Evolutionary conservation across 2,797 vertebrate species (phyloP), one percentile per base, ranked within the genome.

Genomic region (Hydrophis major): DNA sequence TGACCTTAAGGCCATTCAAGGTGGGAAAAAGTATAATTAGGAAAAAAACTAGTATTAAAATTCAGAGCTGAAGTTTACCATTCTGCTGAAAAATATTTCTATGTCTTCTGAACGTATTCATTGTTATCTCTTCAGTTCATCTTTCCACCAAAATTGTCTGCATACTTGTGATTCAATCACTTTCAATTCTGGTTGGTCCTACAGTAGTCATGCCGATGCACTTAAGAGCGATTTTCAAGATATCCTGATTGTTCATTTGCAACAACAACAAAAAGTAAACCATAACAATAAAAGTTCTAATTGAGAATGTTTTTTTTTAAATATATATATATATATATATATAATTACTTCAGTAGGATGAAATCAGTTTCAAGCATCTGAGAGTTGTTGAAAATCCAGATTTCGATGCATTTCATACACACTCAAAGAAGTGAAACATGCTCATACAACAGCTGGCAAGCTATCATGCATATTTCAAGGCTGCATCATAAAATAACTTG

Each of bases 121-220:
- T 59, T 87, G 53, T 2, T 61, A 90, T 90, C 32, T 90, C 47
- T 90, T 90, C 27, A 87, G 37, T n/a, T 87, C 87, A 50, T 93
- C 53, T 90, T 47, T 11, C 42, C 42, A 37, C 18, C 28, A 59
- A 69, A 74, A n/a, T 53, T 69, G 53, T 59, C 2, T 47, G 42
- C 18, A 12, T 56, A 57, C 53, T 37, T 87, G 53, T 47, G 50
- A 69, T 20, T 87, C 50, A 47, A 47, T 22, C 16, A 66, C 86
- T 55, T 66, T 61, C 27, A n/a, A 56, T 25, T 90, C 13, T 1
- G 3, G 10, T 28, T 86, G 47, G 55, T 90, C 47, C 3, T 47
- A 55, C 78, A 86, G 22, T 47, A 55, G 3, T 11, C 18, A 56
- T 47, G 18, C 10, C 0, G 6, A 42, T 88, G 53, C 78, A 28